These are phyloP conservation scores for Sinocyclocheilus rhinocerous DNA, from an alignment of 2,113 vertebrate genomes.

Conservation along the genomic window DNA sequence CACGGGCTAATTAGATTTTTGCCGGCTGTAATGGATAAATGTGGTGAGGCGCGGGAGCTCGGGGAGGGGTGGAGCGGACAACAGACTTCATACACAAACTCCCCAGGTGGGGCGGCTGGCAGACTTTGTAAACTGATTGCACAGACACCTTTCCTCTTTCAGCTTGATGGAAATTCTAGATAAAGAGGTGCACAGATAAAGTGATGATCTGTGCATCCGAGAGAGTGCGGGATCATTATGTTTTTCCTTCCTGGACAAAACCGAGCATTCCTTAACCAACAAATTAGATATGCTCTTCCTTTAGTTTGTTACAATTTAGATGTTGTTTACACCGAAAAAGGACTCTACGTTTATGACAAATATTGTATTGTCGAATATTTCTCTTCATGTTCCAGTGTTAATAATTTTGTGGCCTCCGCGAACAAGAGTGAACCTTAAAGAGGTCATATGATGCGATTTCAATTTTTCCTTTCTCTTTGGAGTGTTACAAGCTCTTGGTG, in stretches of 20 bases:
- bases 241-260: slow-evolving; percentile 8
- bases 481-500: no score
- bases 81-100: slow-evolving; percentile 45
- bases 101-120: slow-evolving; percentile 2
- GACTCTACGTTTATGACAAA: no score
- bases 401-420: neutral
- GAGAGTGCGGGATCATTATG: neutral
- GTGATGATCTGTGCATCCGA: slow-evolving; percentile 16
- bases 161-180: slow-evolving; percentile 27
- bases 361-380: neutral
- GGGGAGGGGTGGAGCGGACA: slow-evolving; percentile 31
- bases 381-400: neutral
- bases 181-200: slow-evolving; percentile 26
- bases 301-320: neutral
- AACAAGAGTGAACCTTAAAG: neutral
- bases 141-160: slow-evolving; percentile 29
- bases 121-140: slow-evolving; percentile 10
- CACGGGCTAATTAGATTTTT: slow-evolving; percentile 88
- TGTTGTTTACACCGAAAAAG: neutral
- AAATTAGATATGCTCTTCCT: neutral
- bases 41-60: slow-evolving; percentile 75
- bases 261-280: neutral
- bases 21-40: slow-evolving; percentile 89
- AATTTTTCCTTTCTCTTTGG: no score
- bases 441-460: no score